phyloP scores from a whole-genome alignment of 2,797 vertebrate genomes.

The Anniella stebbinsi region DNA sequence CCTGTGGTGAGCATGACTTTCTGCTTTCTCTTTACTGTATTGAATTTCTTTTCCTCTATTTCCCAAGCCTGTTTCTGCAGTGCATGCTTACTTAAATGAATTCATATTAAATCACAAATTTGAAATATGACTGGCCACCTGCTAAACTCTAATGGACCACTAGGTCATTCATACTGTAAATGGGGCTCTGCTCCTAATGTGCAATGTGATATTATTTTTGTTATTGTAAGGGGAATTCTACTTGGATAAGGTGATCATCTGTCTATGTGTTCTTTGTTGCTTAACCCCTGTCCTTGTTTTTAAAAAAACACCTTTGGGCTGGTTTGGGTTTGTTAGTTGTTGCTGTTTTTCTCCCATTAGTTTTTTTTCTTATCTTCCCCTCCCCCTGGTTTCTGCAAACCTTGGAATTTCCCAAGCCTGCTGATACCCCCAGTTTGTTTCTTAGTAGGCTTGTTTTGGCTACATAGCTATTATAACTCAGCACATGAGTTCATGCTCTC shows the following conservation, averaged over 20 bases:
- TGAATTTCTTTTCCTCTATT: slow-evolving; percentile 7
- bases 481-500: not conserved
- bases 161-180: not conserved
- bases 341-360: not conserved
- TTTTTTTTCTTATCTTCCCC: not conserved
- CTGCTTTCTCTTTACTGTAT: slow-evolving; percentile 16
- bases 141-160: too few relatives aligned
- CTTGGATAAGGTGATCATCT: not conserved
- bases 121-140: not conserved
- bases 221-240: not conserved
- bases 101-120: not conserved
- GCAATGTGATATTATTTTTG: not conserved
- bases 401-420: not conserved
- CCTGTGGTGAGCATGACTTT: slow-evolving; percentile 91
- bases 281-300: not conserved
- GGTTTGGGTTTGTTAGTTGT: not conserved
- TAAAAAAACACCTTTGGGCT: not conserved
- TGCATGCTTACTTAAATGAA: rapidly evolving
- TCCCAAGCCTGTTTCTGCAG: not conserved
- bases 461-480: not conserved
- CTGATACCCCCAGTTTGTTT: not conserved
- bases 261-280: not conserved
- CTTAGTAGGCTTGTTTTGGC: not conserved
- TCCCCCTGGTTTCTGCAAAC: not conserved
- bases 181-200: not conserved